Evolutionary conservation across 2,113 vertebrate species (phyloP), one percentile per base, ranked within the genome.

Genomic region (Callipepla squamata): DNA sequence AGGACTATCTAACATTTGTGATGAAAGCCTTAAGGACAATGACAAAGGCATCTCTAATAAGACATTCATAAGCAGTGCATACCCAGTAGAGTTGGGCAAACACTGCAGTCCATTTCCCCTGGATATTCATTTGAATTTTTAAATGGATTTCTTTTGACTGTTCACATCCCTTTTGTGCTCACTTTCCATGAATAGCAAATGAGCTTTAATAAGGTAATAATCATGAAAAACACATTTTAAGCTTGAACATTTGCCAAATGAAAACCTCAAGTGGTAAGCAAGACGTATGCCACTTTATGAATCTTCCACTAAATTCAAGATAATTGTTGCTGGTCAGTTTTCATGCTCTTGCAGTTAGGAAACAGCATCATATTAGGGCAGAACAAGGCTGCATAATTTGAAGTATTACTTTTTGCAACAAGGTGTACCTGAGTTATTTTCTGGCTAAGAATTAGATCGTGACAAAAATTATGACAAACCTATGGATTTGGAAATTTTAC

Each of bases 201-300:
- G 78, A 92, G 91, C 63, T 95, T 93, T 91, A 95, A 96, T 94
- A 95, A 94, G 79, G n/a, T 65, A 85, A 96, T 94, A 96, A 96
- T 96, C 85, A 90, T 67, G 87, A 96, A 96, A 94, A 96, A 92
- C 95, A 96, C 84, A 91, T 95, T 96, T 89, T 77, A 89, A 92
- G 50, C 79, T 89, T 93, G 94, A 96, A 91, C 57, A 63, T 96
- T 95, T 95, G 95, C 94, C 94, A 96, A 83, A 80, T 57, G 13
- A 87, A 94, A 96, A 59, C 34, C 81, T 96, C 75, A 73, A 67
- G 44, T 59, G 45, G 32, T 62, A 80, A 85, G 87, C 59, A 74
- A 78, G 66, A 70, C 51, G 58, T 68, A 62, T 66, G 78, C 57
- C 45, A 80, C 34, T 82, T 89, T 67, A 87, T 34, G 63, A 83